These are phyloP conservation scores for Oreocharis arfaki DNA, from an alignment of 2,113 vertebrate genomes.

Conservation along the genomic window DNA sequence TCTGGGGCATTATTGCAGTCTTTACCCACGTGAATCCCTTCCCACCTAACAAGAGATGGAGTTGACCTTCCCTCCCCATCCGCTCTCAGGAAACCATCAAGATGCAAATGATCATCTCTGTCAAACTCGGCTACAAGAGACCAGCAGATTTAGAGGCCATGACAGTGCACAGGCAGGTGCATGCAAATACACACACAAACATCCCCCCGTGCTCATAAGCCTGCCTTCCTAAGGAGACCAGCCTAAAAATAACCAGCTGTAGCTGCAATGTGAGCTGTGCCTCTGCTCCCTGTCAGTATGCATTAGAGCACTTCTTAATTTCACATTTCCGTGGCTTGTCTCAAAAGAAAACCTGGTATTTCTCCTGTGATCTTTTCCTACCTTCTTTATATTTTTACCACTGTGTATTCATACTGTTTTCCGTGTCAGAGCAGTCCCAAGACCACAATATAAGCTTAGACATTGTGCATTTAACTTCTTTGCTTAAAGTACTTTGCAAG, in stretches of 20 bases:
- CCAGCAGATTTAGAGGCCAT: not conserved
- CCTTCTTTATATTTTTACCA: not conserved
- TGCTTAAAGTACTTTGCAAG: not conserved
- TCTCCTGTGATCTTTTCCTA: not conserved
- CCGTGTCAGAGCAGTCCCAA: not conserved
- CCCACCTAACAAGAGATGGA: rapidly evolving
- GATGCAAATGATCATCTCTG: not conserved
- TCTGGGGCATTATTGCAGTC: not conserved
- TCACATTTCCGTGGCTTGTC: not conserved
- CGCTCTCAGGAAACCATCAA: not conserved
- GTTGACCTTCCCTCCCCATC: not conserved
- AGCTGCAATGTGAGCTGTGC: not conserved
- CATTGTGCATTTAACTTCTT: not conserved
- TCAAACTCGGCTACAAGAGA: not conserved
- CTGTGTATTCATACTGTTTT: not conserved
- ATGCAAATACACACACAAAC: not conserved
- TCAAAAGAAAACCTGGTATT: not conserved
- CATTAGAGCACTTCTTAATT: not conserved
- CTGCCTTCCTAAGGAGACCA: not conserved
- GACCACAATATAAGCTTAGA: not conserved
- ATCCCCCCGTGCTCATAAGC: not conserved
- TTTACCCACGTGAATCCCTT: not conserved
- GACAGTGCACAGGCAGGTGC: not conserved
- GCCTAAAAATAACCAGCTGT: not conserved
- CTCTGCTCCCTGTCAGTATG: not conserved